Base-by-base conservation (phyloP, 64 coral and sea anemone species). In the Porites lutea region DNA sequence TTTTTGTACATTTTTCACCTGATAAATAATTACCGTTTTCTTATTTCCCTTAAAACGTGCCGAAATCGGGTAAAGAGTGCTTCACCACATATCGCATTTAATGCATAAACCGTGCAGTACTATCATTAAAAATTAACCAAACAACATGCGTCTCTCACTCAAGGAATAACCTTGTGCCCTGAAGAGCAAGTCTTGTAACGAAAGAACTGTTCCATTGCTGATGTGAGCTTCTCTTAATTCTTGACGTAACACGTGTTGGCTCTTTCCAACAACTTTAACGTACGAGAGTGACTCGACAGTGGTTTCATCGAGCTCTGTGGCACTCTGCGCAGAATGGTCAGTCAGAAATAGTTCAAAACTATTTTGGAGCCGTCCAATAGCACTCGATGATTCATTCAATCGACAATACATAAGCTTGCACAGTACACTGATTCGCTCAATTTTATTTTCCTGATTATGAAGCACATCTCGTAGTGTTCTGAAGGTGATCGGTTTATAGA, bases 351-450 rank as follows among this genome's bases (percentile, higher is more conserved):
- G 63, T 52, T 84, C 81, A 23, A 84, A 84, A 51, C 62, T 10
- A n/a, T 2, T 48, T 47, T 47, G 37, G 45, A 0, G 72, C 12
- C 2, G 6, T 19, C 51, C 13, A 50, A 13, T 63, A 37, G 5
- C 21, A 68, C 47, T 1, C 7, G 47, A 46, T 48, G 16, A 67
- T 64, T 47, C 47, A 84, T 8, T 23, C 3, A 23, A 20, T 50
- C 81, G 61, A 44, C 81, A 84, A 68, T 84, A 67, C 8, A 84
- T 20, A 18, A 84, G 18, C 81, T 68, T 84, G 81, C 81, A 68
- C n/a, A 68, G 22, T 20, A 47, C 10, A 43, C 62, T 84, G 59
- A 84, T 20, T 0, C 81, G 81, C 48, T 84, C 44, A 2, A 43
- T 3, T 8, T 48, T 8, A 52, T 48, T 20, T 37, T 51, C 14